A percentile compares a stretch with the other conserved stretches of the same genome.
Conservation (phyloP, 2,888 invertebrate species). For the Platycnemis pennipes region DNA sequence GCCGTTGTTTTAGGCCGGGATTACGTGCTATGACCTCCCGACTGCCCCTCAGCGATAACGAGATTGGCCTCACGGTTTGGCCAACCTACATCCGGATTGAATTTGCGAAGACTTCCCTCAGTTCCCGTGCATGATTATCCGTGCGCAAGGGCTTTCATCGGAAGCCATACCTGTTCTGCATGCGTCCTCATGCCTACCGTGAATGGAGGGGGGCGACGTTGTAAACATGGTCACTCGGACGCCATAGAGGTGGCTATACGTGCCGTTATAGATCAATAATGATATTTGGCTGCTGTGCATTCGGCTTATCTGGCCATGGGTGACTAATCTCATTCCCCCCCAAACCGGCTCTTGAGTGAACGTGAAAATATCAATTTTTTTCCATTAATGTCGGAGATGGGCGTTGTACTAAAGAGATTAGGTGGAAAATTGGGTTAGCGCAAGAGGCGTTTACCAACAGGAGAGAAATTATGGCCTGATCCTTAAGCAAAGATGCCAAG, state of each 20-base stretch:
- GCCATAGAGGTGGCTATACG: not conserved
- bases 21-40: not conserved
- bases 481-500: no score
- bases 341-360: no score
- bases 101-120: not conserved
- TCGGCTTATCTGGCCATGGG: no score
- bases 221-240: constrained; percentile 28
- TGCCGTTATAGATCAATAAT: not conserved
- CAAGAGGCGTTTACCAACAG: no score
- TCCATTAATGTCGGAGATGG: no score
- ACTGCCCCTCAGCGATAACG: not conserved
- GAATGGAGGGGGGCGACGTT: not conserved
- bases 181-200: not conserved
- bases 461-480: no score
- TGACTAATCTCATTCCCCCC: no score
- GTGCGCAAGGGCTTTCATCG: not conserved
- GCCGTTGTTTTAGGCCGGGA: not conserved
- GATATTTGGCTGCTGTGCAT: not conserved
- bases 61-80: not conserved
- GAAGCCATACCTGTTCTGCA: not conserved
- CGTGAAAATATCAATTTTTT: no score
- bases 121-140: not conserved
- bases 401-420: no score
- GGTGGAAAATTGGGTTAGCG: no score
- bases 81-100: not conserved